Conservation (phyloP, 2,797 vertebrate genomes). For the Astyanax mexicanus region DNA sequence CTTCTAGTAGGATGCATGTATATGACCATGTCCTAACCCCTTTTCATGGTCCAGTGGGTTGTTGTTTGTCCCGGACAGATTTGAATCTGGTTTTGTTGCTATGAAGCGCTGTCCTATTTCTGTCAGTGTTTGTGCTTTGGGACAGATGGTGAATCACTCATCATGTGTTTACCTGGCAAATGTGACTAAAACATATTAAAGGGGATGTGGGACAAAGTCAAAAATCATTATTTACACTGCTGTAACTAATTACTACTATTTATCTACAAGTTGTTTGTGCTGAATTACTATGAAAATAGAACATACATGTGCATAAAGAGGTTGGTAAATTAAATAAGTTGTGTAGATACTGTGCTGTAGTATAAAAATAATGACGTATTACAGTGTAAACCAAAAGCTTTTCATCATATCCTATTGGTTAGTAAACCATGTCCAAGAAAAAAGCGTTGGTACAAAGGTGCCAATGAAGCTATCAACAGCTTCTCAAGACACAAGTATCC, state of each 20-base stretch:
- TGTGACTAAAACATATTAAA: neutral
- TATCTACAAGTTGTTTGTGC: neutral
- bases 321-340: neutral
- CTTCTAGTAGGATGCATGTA: neutral
- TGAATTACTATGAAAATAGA: neutral
- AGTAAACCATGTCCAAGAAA: neutral
- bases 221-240: neutral
- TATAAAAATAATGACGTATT: too few relatives aligned
- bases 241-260: neutral
- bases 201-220: neutral
- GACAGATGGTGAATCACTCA: constrained; percentile 28
- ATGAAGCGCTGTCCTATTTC: constrained; percentile 50
- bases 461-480: neutral
- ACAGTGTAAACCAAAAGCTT: neutral
- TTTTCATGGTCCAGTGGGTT: constrained; percentile 3
- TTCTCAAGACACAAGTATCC: constrained; percentile 21
- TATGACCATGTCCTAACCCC: constrained; percentile 36
- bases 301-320: neutral
- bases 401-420: neutral
- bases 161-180: constrained; percentile 3
- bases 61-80: constrained; percentile 48
- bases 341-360: too few relatives aligned
- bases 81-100: constrained; percentile 48
- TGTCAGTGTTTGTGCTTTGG: constrained; percentile 34
- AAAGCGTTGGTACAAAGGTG: neutral